phyloP scores from a whole-genome alignment of 2,113 vertebrate species.

The Lasiurus borealis region DNA sequence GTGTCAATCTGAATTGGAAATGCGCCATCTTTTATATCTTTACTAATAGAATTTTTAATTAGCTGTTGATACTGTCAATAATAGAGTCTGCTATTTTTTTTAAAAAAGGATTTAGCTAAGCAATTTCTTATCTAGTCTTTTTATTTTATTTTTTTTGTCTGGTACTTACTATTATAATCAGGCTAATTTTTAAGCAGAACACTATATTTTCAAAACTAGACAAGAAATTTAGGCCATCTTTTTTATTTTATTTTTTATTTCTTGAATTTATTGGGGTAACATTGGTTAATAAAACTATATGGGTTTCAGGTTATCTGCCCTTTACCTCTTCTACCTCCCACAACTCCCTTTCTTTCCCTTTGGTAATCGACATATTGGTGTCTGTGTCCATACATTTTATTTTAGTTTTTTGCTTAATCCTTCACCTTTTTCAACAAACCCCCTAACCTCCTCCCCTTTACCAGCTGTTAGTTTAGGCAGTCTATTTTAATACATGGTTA shows the following conservation, averaged over 20 bases:
- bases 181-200: neutral
- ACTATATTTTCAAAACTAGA: constrained; percentile 39
- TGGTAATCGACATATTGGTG: neutral
- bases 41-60: constrained; percentile 81
- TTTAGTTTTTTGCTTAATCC: neutral
- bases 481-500: constrained; percentile 16
- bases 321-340: neutral
- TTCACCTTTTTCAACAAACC: neutral
- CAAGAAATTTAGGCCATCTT: neutral
- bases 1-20: constrained; percentile 79
- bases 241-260: neutral
- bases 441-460: neutral
- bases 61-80: constrained; percentile 77
- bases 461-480: neutral
- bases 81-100: constrained; percentile 63
- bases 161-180: constrained; percentile 38
- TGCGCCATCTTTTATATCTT: constrained; percentile 80
- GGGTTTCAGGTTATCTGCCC: too few relatives aligned
- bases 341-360: neutral
- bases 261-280: neutral
- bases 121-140: constrained; percentile 34
- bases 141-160: constrained; percentile 47
- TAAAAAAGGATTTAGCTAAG: constrained; percentile 60
- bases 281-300: neutral
- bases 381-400: neutral